phyloP scores from a whole-genome alignment of 2,888 invertebrate genomes.

The Cephus nigrinus region DNA sequence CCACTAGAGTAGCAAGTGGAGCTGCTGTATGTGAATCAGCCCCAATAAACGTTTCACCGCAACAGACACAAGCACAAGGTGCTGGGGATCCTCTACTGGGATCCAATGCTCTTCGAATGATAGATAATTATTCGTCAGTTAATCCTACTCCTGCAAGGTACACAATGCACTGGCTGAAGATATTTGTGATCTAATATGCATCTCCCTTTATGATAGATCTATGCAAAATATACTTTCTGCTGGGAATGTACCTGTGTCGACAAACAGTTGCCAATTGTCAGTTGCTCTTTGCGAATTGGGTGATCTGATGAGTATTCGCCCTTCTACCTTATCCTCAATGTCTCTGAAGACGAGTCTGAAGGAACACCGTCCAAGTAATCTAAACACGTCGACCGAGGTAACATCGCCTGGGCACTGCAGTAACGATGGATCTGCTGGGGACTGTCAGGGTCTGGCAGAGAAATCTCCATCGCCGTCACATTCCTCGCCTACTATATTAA shows the following conservation, averaged over 20 bases:
- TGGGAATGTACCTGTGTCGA: slow-evolving; percentile 20
- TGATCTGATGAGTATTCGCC: slow-evolving; percentile 42
- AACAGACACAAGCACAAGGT: slow-evolving; percentile 37
- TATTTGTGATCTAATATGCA: slow-evolving; percentile 5
- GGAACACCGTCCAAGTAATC: slow-evolving; percentile 30
- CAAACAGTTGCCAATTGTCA: slow-evolving; percentile 41
- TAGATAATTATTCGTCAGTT: slow-evolving; percentile 38
- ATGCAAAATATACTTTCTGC: slow-evolving; percentile 36
- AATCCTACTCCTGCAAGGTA: slow-evolving; percentile 45
- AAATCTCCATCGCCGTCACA: slow-evolving; percentile 45
- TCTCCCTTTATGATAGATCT: slow-evolving; percentile 26
- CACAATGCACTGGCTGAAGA: background rate
- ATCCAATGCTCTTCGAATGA: slow-evolving; percentile 38
- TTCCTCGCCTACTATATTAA: slow-evolving; percentile 50
- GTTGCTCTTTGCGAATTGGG: slow-evolving; percentile 45
- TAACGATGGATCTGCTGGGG: slow-evolving; percentile 40
- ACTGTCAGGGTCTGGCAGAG: slow-evolving; percentile 35
- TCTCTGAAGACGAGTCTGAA: slow-evolving; percentile 51
- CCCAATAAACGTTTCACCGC: slow-evolving; percentile 26
- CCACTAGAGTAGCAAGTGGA: slow-evolving; percentile 58
- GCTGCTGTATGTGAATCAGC: slow-evolving; percentile 35
- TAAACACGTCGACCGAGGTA: slow-evolving; percentile 28
- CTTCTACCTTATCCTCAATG: slow-evolving; percentile 46
- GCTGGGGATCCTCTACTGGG: slow-evolving; percentile 38
- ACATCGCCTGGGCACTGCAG: slow-evolving; percentile 27